These are phyloP conservation scores for Ectemnius cavifrons DNA, from an alignment of 2,888 invertebrate species.

Conservation along the genomic window DNA sequence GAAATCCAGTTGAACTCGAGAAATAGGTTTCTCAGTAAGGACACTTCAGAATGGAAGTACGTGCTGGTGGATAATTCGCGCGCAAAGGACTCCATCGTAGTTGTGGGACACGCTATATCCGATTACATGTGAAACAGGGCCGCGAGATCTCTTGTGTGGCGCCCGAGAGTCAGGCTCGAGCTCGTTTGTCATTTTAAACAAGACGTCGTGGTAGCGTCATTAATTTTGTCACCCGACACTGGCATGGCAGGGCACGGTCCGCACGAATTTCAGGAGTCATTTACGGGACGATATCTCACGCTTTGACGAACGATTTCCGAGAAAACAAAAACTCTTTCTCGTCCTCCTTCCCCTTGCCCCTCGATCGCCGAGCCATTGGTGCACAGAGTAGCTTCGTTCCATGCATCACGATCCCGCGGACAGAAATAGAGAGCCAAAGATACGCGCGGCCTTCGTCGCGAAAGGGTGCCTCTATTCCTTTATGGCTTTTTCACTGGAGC, in stretches of 20 bases:
- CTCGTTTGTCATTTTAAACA: constrained; percentile 71
- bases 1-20: too few species aligned
- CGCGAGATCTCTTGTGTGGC: constrained; percentile 11
- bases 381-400: not conserved
- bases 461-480: constrained; percentile 3
- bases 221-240: constrained; percentile 67
- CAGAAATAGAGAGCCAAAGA: constrained; percentile 1
- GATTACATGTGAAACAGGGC: constrained; percentile 48
- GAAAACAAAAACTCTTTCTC: constrained; percentile 59
- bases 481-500: not conserved
- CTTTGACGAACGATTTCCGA: constrained; percentile 72
- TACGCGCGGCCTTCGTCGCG: constrained; percentile 2
- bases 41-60: too few species aligned
- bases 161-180: constrained; percentile 29
- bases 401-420: not conserved
- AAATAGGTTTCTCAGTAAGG: too few species aligned
- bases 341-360: not conserved
- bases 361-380: constrained; percentile 22
- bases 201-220: constrained; percentile 66
- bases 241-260: constrained; percentile 12
- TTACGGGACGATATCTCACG: constrained; percentile 64
- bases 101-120: constrained; percentile 42
- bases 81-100: not conserved
- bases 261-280: constrained; percentile 65
- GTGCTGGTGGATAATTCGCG: not conserved